Conservation (phyloP, 1,140 invertebrate genomes). For the Aphelenchoides avenae region DNA sequence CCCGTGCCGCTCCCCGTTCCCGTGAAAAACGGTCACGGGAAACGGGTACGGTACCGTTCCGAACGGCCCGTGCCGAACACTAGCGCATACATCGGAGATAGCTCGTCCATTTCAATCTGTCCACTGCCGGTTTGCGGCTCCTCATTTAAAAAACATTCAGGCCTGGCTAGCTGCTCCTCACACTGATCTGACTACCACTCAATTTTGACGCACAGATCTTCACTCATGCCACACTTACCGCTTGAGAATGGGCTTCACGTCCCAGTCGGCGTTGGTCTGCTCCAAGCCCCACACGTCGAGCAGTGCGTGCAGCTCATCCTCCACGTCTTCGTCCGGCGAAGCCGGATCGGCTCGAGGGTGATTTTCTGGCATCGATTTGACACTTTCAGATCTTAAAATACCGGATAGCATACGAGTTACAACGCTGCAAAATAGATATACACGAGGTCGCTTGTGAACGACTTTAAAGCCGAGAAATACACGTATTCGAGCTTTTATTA, state of each 20-base stretch:
- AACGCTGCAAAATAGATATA: too few species aligned
- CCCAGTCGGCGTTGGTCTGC: constrained; percentile 23
- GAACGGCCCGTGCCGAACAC: too few species aligned
- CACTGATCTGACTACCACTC: background rate
- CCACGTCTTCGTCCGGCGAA: constrained; percentile 11
- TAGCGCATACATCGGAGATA: background rate
- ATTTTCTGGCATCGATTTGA: too few species aligned
- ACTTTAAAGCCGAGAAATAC: too few species aligned
- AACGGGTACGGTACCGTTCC: background rate
- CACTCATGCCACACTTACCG: too few species aligned
- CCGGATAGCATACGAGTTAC: too few species aligned
- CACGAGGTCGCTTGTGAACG: too few species aligned
- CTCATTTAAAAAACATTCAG: background rate
- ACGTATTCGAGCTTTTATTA: too few species aligned
- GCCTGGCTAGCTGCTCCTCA: background rate
- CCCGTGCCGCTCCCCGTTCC: too few species aligned
- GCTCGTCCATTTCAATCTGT: background rate
- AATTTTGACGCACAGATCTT: constrained; percentile 6
- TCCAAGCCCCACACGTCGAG: constrained; percentile 33
- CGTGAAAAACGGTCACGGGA: background rate
- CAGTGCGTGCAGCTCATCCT: constrained; percentile 25
- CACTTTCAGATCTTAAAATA: too few species aligned
- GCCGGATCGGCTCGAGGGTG: too few species aligned
- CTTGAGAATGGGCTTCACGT: constrained; percentile 23
- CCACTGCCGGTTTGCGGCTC: background rate